Evolutionary conservation across 2,797 vertebrate species (phyloP).

Genomic region (Cynodonichthys magdalenae): DNA sequence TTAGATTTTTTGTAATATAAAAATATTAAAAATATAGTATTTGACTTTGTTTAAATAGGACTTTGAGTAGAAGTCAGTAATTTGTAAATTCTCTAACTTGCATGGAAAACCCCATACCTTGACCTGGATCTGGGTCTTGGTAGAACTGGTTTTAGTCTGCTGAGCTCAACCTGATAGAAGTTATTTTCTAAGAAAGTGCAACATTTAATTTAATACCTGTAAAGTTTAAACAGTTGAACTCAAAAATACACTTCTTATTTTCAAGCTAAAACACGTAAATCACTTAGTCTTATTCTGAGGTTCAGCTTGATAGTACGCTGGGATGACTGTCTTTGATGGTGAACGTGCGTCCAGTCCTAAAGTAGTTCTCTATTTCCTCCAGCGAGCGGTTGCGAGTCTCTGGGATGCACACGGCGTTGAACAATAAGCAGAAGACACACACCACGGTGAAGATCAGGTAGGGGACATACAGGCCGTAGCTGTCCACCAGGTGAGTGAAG

Average conservation of each 20-base stretch:
- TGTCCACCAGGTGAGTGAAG: constrained; percentile 83
- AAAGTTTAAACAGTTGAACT: too few relatives aligned
- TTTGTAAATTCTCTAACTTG: too few relatives aligned
- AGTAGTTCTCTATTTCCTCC: constrained; percentile 95
- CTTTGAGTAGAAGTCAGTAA: too few relatives aligned
- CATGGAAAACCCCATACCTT: too few relatives aligned
- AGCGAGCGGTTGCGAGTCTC: constrained; percentile 91
- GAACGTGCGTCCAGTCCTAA: constrained; percentile 81
- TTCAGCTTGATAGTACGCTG: constrained; percentile 7
- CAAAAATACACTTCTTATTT: background rate
- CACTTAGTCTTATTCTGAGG: background rate
- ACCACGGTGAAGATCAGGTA: constrained; percentile 88
- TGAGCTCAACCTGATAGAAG: background rate
- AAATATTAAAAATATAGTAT: too few relatives aligned
- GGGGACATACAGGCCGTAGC: constrained; percentile 84
- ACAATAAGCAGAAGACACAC: constrained; percentile 85
- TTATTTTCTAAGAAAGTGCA: too few relatives aligned
- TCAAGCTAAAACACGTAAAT: background rate
- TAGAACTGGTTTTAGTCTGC: background rate
- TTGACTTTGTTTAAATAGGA: too few relatives aligned
- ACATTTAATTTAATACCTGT: too few relatives aligned
- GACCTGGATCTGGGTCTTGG: background rate
- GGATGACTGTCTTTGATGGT: constrained; percentile 54
- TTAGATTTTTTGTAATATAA: too few relatives aligned
- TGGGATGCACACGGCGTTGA: constrained; percentile 88